Base-by-base conservation (phyloP, 1,140 invertebrate genomes). In the Ips nitidus region DNA sequence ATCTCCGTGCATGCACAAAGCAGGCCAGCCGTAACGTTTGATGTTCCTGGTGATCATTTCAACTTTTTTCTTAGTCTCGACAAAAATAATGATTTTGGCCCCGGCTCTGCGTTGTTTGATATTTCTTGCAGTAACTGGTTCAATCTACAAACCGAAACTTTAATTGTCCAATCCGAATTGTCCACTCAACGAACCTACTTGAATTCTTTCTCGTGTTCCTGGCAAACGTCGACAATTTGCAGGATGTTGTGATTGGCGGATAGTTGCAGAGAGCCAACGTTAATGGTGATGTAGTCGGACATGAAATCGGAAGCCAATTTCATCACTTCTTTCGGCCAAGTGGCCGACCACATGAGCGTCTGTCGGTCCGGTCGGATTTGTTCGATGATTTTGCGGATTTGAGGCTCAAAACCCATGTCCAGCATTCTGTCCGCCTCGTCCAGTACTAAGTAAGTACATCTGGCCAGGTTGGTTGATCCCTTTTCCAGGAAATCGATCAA, bases 341-440 rank as follows among this genome's bases (percentile, higher is more conserved):
- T 99, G 22, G 97, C 97, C 56, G 94, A 97, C 94, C 97, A 99
- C 97, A 99, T 99, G 2, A 98, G 84, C 2, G 95, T 94, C 82
- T 98, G 97, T 57, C 96, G 86, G 79, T 98, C 94, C 2, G 95
- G 94, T 77, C 91, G 86, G 75, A 99, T 97, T 80, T 99, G 96
- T 78, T 95, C 91, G 70, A 99, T 91, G 71, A 99, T 99, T 81
- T 98, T 98, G 47, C 97, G 86, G 77, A 99, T 99, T 81, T 99
- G 98, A 1, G 98, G 98, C 81, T 99, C 98, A 80, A 99, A 99
- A 61, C 98, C 98, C 98, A 99, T 99, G 80, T 93, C 91, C 41
- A 93, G 78, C 91, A 93, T 93, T 58, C 91, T 83, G 78, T 93
- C 91, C 43, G 91, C 98, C 83, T 99, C 98, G 83, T 99, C 98